A percentile compares a stretch with the other conserved stretches of the same genome.
These are phyloP conservation scores for Oryzias melastigma DNA, from an alignment of 2,113 vertebrate genomes.

Conservation along the genomic window DNA sequence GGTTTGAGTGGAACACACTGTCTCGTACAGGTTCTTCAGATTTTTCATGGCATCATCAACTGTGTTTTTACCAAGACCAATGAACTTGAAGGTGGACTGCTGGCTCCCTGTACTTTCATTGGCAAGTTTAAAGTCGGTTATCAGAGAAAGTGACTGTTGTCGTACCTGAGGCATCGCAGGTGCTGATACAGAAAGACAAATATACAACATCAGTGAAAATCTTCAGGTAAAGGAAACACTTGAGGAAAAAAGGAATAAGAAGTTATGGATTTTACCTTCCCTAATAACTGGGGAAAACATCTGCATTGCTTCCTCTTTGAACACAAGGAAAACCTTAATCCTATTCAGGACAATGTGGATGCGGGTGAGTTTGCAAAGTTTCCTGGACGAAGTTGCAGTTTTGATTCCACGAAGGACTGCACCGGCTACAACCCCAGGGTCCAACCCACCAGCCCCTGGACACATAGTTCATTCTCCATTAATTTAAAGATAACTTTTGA, in stretches of 20 bases:
- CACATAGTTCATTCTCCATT: neutral
- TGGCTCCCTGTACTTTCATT: neutral
- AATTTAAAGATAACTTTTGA: neutral
- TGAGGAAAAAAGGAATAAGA: neutral
- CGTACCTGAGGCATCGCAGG: neutral
- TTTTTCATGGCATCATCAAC: constrained; percentile 37
- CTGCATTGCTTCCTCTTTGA: constrained; percentile 42
- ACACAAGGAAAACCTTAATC: constrained; percentile 56
- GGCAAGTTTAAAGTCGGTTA: neutral
- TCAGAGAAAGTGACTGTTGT: neutral
- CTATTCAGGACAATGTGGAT: constrained; percentile 56
- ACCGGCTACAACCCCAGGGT: constrained; percentile 40
- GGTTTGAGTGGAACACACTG: constrained; percentile 31
- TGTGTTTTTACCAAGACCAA: constrained; percentile 28
- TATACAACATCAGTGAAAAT: neutral
- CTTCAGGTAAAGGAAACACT: neutral
- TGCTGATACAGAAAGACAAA: neutral
- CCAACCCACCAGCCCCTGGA: constrained; percentile 53
- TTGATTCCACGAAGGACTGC: constrained; percentile 59
- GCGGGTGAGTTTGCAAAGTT: constrained; percentile 12
- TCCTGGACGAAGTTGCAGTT: neutral
- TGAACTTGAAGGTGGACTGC: constrained; percentile 43
- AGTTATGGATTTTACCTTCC: constrained; percentile 35
- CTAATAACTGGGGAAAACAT: constrained; percentile 13
- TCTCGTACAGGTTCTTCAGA: constrained; percentile 43